These are phyloP conservation scores for Bagarius yarrelli DNA, from an alignment of 2,113 vertebrate genomes.

Conservation along the genomic window DNA sequence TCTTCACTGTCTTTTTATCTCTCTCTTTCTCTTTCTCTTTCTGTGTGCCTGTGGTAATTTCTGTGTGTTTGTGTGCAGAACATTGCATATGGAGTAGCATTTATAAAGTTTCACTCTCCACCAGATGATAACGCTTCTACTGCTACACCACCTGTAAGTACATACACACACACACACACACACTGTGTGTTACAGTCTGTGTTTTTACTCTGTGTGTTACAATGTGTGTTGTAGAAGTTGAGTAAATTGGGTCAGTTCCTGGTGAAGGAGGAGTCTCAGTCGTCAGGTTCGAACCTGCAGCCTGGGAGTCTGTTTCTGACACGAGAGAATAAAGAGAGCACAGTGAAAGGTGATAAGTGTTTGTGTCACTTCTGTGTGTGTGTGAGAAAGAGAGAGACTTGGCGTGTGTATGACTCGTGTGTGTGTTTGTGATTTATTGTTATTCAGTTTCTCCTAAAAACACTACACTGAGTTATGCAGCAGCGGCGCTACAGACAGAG, in stretches of 20 bases:
- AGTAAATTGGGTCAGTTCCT: conserved; percentile 87
- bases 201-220: neutral
- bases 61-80: conserved; percentile 64
- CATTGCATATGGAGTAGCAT: conserved; percentile 81
- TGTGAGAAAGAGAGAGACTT: neutral
- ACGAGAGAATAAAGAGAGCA: conserved; percentile 69
- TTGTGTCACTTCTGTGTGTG: no score
- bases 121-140: conserved; percentile 74
- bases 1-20: neutral
- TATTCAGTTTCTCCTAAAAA: conserved; percentile 66
- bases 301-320: conserved; percentile 85
- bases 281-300: conserved; percentile 64
- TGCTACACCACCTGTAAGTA: conserved; percentile 73
- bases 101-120: conserved; percentile 83
- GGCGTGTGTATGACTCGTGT: neutral
- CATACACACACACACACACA: neutral
- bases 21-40: neutral
- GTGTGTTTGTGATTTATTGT: neutral
- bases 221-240: conserved; percentile 72
- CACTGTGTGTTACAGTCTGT: neutral
- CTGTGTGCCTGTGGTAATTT: conserved; percentile 9
- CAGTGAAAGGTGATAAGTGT: conserved; percentile 74
- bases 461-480: conserved; percentile 79
- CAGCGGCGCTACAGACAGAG: conserved; percentile 74
- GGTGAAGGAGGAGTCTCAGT: conserved; percentile 81